A percentile compares a stretch with the other conserved stretches of the same genome.
phyloP scores from a whole-genome alignment of 2,797 vertebrate genomes.

The Enteromius mattozi region DNA sequence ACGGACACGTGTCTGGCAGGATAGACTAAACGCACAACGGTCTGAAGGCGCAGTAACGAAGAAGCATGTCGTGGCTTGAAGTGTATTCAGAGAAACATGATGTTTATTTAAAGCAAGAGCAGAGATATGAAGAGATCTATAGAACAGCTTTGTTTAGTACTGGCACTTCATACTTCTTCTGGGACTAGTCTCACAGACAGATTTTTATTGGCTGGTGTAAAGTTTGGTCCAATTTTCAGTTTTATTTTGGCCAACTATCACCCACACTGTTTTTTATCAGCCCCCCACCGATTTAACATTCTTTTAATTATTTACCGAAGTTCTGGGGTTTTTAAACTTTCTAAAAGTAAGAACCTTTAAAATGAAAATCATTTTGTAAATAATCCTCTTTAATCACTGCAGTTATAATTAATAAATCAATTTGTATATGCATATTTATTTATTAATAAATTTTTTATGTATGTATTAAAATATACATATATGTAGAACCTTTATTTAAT shows the following conservation, averaged over 20 bases:
- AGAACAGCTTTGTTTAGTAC: constrained; percentile 1
- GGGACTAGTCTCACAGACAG: neutral
- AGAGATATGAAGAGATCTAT: neutral
- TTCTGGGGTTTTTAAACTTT: neutral
- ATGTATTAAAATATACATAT: no score
- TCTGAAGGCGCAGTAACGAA: neutral
- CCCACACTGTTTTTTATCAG: neutral
- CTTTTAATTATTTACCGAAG: no score
- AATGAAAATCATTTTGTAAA: neutral
- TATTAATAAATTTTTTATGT: no score
- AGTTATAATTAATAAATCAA: no score
- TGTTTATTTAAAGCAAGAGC: constrained; percentile 41
- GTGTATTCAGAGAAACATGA: neutral
- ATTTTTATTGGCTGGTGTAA: neutral
- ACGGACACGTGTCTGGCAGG: constrained; percentile 48
- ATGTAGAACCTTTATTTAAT: no score
- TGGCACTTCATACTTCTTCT: neutral
- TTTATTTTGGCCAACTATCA: neutral
- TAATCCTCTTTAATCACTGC: no score
- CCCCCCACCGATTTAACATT: no score
- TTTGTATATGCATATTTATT: no score
- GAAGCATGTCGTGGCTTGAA: constrained; percentile 36
- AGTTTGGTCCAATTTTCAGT: neutral
- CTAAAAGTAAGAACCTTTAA: neutral
- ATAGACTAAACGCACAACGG: neutral